Evolutionary conservation across 2,888 invertebrate species (phyloP), one percentile per base, ranked within the genome.

Genomic region (Epinotia ramella): DNA sequence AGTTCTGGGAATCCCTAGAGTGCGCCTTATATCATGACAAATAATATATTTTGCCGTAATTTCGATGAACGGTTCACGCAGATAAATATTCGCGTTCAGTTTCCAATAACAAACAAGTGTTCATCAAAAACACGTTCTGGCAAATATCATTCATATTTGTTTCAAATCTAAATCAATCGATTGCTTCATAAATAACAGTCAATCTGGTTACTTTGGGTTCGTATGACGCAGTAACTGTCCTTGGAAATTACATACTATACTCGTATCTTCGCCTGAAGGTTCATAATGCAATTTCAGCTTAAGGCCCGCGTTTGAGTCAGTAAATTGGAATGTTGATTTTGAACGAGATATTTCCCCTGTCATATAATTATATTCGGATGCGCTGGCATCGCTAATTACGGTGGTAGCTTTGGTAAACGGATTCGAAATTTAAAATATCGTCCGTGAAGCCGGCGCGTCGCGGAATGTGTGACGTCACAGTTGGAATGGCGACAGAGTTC

Each of bases 341-440:
- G 83, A 77, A 78, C 78, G 77, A 76, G 76, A 60, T 65, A 77
- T 79, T 84, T 83, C 80, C 86, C 83, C 78, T 86, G 82, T 90
- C 91, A 87, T 90, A 87, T 90, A 89, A 91, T 87, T 90, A 87
- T 90, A 89, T 92, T 87, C 81, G 89, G 46, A 60, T 69, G 89
- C 77, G 57, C 71, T 28, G 40, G 67, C 67, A 65, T 18, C 20
- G 62, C 60, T 62, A 64, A 69, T 60, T 72, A 66, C 66, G 76
- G 62, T n/a, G 18, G 80, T 77, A 77, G 80, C 81, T 86, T 87
- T 87, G 87, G 86, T 87, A 87, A 87, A 89, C 86, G 79, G 82
- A 86, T 87, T 91, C 93, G 89, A 92, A 92, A 90, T 87, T 88
- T 92, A 91, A 90, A 71, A 89, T 88, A 84, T 88, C 89, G 92